Conservation (phyloP, 2,888 invertebrate species). For the Gryllus longicercus region DNA sequence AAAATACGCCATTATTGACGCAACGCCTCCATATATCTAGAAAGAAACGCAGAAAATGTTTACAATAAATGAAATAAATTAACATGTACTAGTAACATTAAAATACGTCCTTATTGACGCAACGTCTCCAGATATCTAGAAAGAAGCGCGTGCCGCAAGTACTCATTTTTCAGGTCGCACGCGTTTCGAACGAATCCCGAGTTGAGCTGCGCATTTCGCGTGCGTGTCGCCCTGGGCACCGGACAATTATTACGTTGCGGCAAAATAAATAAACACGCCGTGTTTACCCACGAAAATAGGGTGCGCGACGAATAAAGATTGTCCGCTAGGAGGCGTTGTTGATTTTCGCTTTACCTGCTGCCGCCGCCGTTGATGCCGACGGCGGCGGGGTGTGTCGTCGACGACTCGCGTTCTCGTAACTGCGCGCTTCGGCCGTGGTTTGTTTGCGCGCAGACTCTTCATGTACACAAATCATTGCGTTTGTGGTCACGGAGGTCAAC, state of each 20-base stretch:
- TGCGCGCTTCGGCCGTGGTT: not conserved
- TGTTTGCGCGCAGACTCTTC: not conserved
- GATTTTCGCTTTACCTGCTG: conserved; percentile 23
- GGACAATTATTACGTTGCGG: not conserved
- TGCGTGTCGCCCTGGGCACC: not conserved
- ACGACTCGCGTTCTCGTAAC: not conserved
- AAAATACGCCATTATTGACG: too few relatives aligned
- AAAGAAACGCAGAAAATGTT: too few relatives aligned
- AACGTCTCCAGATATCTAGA: too few relatives aligned
- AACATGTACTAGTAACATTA: too few relatives aligned
- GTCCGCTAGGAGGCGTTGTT: conserved; percentile 20
- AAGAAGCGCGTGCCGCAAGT: too few relatives aligned
- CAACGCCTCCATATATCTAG: too few relatives aligned
- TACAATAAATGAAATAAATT: too few relatives aligned
- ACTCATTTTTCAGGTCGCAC: too few relatives aligned
- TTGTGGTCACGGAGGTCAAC: not conserved
- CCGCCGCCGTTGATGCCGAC: not conserved
- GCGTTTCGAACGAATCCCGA: too few relatives aligned
- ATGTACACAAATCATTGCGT: not conserved
- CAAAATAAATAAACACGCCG: conserved; percentile 17
- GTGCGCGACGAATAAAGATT: conserved; percentile 18
- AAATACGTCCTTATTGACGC: too few relatives aligned
- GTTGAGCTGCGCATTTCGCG: not conserved
- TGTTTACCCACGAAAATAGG: conserved; percentile 22
- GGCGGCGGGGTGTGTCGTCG: not conserved